phyloP scores from a whole-genome alignment of 2,888 invertebrate species.

The Charanyca ferruginea region DNA sequence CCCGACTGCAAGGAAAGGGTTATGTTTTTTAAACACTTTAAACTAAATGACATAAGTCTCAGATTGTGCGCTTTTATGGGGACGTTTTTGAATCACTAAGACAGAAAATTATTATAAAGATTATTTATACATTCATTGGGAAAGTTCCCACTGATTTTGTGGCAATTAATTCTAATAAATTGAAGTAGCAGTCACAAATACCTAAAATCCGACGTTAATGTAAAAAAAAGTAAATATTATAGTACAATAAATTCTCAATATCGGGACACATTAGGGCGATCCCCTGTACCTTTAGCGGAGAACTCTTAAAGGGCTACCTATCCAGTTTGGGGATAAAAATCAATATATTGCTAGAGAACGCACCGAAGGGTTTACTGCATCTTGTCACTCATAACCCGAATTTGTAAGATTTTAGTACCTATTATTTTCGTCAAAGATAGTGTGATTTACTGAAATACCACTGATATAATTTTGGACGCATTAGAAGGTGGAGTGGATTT shows the following conservation, averaged over 20 bases:
- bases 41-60: too few species aligned
- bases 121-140: too few species aligned
- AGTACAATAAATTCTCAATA: constrained; percentile 44
- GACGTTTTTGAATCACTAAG: too few species aligned
- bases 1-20: too few species aligned
- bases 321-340: constrained; percentile 70
- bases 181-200: too few species aligned
- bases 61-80: too few species aligned
- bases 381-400: constrained; percentile 68
- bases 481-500: too few species aligned
- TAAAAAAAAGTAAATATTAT: constrained; percentile 5
- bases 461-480: background rate
- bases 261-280: constrained; percentile 40
- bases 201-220: too few species aligned
- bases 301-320: constrained; percentile 68
- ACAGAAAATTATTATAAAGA: too few species aligned
- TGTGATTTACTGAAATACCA: background rate
- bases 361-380: constrained; percentile 67
- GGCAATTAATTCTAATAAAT: too few species aligned
- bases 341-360: constrained; percentile 74
- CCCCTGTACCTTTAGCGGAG: constrained; percentile 64
- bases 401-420: constrained; percentile 55
- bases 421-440: background rate
- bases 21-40: too few species aligned
- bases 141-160: too few species aligned